phyloP scores from a whole-genome alignment of 2,113 vertebrate genomes.

The Grammatotria lemairii region DNA sequence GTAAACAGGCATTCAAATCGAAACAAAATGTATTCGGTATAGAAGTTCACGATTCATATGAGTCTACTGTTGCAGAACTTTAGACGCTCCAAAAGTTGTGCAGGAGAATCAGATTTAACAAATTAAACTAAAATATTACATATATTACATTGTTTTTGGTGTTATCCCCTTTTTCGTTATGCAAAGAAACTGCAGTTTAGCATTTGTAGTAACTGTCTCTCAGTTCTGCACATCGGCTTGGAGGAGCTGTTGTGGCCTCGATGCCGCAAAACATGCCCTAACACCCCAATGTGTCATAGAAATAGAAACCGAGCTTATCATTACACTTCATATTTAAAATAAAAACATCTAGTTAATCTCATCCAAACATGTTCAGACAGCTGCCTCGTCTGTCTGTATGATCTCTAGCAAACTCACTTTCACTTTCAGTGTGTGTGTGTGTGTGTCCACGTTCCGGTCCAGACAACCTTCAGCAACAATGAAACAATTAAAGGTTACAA shows the following conservation, averaged over 20 bases:
- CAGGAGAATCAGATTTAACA: neutral
- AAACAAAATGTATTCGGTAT: neutral
- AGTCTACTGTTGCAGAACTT: neutral
- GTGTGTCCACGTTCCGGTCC: neutral
- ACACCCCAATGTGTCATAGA: neutral
- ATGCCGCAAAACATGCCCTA: neutral
- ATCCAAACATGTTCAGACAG: neutral
- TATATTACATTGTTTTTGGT: neutral
- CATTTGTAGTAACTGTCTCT: neutral
- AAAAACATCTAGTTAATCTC: neutral
- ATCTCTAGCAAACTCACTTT: neutral
- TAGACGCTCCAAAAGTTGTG: neutral
- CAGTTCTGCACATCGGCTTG: neutral
- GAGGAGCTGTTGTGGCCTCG: neutral
- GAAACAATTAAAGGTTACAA: neutral
- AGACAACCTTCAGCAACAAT: neutral
- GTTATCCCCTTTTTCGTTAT: neutral
- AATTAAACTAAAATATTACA: neutral
- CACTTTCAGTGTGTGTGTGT: neutral
- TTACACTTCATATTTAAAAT: neutral
- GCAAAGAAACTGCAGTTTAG: neutral
- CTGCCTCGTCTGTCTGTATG: fast-evolving
- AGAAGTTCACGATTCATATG: fast-evolving
- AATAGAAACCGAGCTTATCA: neutral
- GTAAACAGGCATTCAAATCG: neutral